Evolutionary conservation across 2,797 vertebrate species (phyloP).

Genomic region (Gymnoscopelus microlampas): DNA sequence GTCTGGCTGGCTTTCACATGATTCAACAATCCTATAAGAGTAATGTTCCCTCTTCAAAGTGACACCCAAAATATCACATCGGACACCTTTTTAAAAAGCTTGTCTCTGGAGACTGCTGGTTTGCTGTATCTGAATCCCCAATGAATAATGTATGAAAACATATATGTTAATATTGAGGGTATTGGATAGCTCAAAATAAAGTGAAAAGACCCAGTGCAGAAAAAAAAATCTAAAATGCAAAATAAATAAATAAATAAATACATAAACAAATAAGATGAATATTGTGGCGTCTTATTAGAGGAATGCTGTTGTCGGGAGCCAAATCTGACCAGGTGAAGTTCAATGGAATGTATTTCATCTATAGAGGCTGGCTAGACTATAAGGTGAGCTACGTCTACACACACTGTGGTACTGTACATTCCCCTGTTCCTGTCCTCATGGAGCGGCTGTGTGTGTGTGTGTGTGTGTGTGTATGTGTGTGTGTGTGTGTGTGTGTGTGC

Average conservation of each 20-base stretch:
- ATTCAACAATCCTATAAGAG: slow-evolving; percentile 48
- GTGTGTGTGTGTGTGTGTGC: slow-evolving; percentile 20
- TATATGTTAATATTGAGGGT: slow-evolving; percentile 1
- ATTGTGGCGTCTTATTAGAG: slow-evolving; percentile 1
- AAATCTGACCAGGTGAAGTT: slow-evolving; percentile 15
- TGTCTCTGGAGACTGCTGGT: slow-evolving; percentile 41
- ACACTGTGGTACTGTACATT: not conserved
- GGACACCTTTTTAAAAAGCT: slow-evolving; percentile 42
- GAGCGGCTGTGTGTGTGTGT: slow-evolving; percentile 34
- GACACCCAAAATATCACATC: slow-evolving; percentile 53
- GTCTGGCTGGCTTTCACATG: slow-evolving; percentile 62
- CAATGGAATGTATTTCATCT: slow-evolving; percentile 31
- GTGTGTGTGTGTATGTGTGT: slow-evolving; percentile 41
- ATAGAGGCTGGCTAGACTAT: slow-evolving; percentile 18
- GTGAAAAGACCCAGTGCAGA: slow-evolving; percentile 14
- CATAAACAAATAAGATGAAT: slow-evolving; percentile 30
- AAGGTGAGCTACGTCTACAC: slow-evolving; percentile 1
- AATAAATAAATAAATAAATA: not conserved
- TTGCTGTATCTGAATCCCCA: slow-evolving; percentile 17
- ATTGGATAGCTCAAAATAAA: slow-evolving; percentile 27
- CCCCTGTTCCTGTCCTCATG: slow-evolving; percentile 7
- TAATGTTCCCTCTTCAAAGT: slow-evolving; percentile 48
- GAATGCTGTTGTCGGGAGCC: not conserved
- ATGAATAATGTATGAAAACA: slow-evolving; percentile 19
- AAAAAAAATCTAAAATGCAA: not conserved